Evolutionary conservation across 2,797 vertebrate genomes (phyloP).

Genomic region (Scolopax rusticola): DNA sequence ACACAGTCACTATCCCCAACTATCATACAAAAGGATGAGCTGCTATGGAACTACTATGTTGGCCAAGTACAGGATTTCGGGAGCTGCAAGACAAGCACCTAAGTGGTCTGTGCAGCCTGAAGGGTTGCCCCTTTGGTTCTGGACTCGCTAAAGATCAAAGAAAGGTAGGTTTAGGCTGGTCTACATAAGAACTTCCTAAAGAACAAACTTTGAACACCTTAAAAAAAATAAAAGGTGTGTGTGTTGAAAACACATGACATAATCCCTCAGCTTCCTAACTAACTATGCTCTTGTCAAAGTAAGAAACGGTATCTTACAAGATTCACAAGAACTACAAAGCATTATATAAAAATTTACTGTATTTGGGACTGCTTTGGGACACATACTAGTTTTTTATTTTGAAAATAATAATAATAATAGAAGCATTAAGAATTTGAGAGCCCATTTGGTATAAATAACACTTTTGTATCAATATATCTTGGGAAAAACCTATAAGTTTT

Average conservation of each 20-base stretch:
- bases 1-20: background rate
- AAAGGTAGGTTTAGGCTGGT: background rate
- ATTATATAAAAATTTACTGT: background rate
- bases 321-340: background rate
- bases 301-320: background rate
- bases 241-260: background rate
- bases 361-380: background rate
- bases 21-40: background rate
- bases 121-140: background rate
- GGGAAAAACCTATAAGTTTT: background rate
- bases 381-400: background rate
- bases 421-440: background rate
- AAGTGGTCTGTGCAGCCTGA: background rate
- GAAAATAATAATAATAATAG: background rate
- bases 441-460: background rate
- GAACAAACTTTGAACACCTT: background rate
- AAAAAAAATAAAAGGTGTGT: background rate
- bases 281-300: background rate
- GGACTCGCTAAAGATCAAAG: background rate
- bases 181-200: background rate
- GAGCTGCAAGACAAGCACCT: background rate
- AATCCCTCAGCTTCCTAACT: background rate
- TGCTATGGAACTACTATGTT: background rate
- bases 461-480: background rate
- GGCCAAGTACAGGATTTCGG: background rate